A percentile compares a stretch with the other conserved stretches of the same genome.
These are phyloP conservation scores for Zaprionus ghesquierei DNA, from an alignment of 1,140 invertebrate species.

Conservation along the genomic window DNA sequence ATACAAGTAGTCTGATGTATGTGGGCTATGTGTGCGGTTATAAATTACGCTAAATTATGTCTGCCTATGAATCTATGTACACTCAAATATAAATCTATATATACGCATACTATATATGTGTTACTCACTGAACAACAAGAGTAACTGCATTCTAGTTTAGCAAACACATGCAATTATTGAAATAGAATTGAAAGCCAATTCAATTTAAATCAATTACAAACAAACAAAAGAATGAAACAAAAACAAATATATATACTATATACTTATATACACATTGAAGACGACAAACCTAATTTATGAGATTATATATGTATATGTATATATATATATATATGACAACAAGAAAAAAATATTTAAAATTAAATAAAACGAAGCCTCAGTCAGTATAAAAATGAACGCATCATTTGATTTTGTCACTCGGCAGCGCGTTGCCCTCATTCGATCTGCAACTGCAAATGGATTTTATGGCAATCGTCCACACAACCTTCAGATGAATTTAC, in stretches of 20 bases:
- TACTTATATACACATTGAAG: constrained; percentile 58
- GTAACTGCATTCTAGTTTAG: constrained; percentile 57
- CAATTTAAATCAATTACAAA: constrained; percentile 69
- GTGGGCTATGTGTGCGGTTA: constrained; percentile 39
- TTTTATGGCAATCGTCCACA: constrained; percentile 16
- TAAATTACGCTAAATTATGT: constrained; percentile 61
- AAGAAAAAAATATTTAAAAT: constrained; percentile 71
- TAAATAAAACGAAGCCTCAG: constrained; percentile 82
- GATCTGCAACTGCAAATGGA: constrained; percentile 11
- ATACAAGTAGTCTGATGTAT: constrained; percentile 25
- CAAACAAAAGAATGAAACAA: constrained; percentile 36
- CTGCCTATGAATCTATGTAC: constrained; percentile 53
- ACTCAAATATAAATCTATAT: constrained; percentile 15
- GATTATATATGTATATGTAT: constrained; percentile 47
- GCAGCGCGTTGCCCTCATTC: constrained; percentile 15
- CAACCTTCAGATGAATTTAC: background rate
- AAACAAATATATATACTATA: constrained; percentile 44
- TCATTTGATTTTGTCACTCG: constrained; percentile 50
- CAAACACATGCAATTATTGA: constrained; percentile 18
- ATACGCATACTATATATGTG: constrained; percentile 25
- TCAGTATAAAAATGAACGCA: constrained; percentile 74
- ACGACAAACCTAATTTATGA: constrained; percentile 71
- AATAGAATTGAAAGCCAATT: constrained; percentile 46
- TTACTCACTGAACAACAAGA: constrained; percentile 42
- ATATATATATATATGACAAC: constrained; percentile 59